Evolutionary conservation across 2,113 vertebrate species (phyloP).

Genomic region (Syrrhaptes paradoxus): DNA sequence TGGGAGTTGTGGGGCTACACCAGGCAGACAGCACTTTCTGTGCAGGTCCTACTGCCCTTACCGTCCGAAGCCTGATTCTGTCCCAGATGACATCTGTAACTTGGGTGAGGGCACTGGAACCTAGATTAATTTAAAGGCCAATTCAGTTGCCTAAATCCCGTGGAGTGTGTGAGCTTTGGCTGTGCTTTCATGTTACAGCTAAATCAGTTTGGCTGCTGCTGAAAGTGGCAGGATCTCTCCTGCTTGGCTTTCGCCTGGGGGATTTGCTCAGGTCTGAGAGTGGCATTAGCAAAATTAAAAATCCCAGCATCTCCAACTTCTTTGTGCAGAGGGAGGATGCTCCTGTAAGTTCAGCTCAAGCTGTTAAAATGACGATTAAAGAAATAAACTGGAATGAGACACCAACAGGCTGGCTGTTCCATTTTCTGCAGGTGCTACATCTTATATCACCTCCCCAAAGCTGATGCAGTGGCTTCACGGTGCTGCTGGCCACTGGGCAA

Average conservation of each 20-base stretch:
- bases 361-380: not conserved
- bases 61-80: rapidly evolving
- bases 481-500: not conserved
- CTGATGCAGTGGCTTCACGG: not conserved
- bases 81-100: not conserved
- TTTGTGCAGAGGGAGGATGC: not conserved
- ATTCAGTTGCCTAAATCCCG: not conserved
- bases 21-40: not conserved
- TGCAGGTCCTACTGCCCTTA: not conserved
- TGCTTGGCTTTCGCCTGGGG: rapidly evolving
- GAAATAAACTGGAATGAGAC: not conserved
- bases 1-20: rapidly evolving
- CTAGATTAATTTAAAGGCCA: not conserved
- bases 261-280: rapidly evolving
- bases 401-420: rapidly evolving
- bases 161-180: not conserved
- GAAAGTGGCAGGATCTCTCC: not conserved
- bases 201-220: not conserved
- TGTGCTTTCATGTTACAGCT: not conserved
- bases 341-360: not conserved
- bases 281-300: not conserved
- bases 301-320: rapidly evolving
- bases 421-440: not conserved
- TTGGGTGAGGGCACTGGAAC: not conserved
- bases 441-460: no score